phyloP scores from a whole-genome alignment of 2,797 vertebrate genomes.

The Cuculus canorus region DNA sequence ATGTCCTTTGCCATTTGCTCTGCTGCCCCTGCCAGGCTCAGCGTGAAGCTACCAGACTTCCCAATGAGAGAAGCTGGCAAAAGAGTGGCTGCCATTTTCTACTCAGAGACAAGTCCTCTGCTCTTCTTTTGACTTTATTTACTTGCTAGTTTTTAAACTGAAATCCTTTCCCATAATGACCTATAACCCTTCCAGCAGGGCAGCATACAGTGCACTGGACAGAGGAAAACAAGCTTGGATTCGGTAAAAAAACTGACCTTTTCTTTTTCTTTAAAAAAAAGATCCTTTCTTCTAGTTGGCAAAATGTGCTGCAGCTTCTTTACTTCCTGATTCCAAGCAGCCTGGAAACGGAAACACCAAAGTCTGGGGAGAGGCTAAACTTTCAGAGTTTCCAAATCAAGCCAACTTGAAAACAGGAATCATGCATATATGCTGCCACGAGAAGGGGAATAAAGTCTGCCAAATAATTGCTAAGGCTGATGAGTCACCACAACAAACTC shows the following conservation, averaged over 20 bases:
- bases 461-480: conserved; percentile 47
- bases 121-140: not conserved
- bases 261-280: not conserved
- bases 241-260: conserved; percentile 43
- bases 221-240: conserved; percentile 20
- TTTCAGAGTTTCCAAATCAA: conserved; percentile 53
- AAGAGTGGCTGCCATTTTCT: conserved; percentile 52
- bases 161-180: not conserved
- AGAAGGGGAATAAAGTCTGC: conserved; percentile 39
- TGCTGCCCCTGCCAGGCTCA: conserved; percentile 8
- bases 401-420: conserved; percentile 59
- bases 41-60: conserved; percentile 5
- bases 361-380: conserved; percentile 60
- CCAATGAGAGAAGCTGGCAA: conserved; percentile 13
- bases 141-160: not conserved
- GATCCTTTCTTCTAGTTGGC: conserved; percentile 52
- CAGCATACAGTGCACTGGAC: not conserved
- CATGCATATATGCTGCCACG: not conserved
- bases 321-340: conserved; percentile 70
- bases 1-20: not conserved
- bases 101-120: not conserved
- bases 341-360: conserved; percentile 68
- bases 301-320: conserved; percentile 44
- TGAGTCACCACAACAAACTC: conserved; percentile 39
- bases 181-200: conserved; percentile 4